These are phyloP conservation scores for Cyanoliseus patagonus DNA, from an alignment of 2,113 vertebrate species.

Conservation along the genomic window DNA sequence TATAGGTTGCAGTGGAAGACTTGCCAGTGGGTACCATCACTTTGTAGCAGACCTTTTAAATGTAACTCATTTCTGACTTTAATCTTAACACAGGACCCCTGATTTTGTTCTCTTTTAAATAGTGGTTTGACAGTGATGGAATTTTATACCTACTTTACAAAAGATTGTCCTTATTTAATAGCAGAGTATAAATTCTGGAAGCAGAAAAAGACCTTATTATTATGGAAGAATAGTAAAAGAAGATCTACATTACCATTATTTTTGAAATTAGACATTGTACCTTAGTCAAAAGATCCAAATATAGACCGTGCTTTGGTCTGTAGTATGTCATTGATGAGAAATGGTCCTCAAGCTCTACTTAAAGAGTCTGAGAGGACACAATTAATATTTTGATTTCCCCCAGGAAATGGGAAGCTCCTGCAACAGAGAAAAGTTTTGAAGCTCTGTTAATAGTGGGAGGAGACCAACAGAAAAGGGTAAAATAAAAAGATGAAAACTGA, in stretches of 20 bases:
- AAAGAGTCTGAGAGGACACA: background rate
- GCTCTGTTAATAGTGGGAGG: background rate
- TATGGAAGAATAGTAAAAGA: constrained; percentile 41
- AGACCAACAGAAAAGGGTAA: background rate
- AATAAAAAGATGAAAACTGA: background rate
- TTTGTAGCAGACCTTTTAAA: background rate
- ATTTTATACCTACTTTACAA: constrained; percentile 28
- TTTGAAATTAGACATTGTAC: constrained; percentile 55
- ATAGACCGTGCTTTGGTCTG: constrained; percentile 27
- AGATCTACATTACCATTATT: constrained; percentile 44
- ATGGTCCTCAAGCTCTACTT: background rate
- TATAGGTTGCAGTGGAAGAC: background rate
- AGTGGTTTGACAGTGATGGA: constrained; percentile 20
- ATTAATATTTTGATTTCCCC: constrained; percentile 34
- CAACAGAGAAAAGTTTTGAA: background rate
- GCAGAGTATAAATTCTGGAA: constrained; percentile 54
- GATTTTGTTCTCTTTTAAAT: constrained; percentile 32
- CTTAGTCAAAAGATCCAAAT: constrained; percentile 63
- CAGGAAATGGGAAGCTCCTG: background rate
- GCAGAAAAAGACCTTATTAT: constrained; percentile 33
- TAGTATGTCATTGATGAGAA: background rate
- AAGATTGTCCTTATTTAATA: constrained; percentile 66
- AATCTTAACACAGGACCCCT: background rate
- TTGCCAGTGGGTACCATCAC: background rate
- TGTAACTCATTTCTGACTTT: background rate